Base-by-base conservation (phyloP, 2,113 vertebrate species). In the Gymnogyps californianus region DNA sequence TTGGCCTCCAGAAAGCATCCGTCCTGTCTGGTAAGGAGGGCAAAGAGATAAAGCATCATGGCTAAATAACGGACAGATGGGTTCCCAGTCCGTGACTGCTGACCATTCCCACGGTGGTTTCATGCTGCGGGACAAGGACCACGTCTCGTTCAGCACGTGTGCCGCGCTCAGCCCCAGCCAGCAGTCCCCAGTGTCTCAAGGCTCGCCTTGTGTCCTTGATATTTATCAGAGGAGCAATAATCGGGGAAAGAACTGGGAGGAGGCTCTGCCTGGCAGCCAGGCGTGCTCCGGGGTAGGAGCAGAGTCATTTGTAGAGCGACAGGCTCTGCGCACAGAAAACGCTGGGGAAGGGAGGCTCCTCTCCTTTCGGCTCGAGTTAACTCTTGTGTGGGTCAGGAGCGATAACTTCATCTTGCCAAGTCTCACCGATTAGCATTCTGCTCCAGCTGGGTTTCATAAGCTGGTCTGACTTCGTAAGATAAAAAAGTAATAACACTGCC, bases 401-500 rank as follows among this genome's bases (percentile, higher is more conserved):
- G 2, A 65, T 44, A 75, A 34, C 65, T 97, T 90, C 90, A 72
- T 65, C 96, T 92, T 92, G 93, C 95, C 95, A 87, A 85, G 90
- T 75, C 95, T 97, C 26, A 10, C 72, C 66, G 38, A 97, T 97
- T 98, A 97, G 72, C 95, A 97, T 96, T 96, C 90, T 94, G 83
- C 80, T 97, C 87, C 94, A 84, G 94, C 94, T 71, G 42, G 59
- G 67, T 96, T 98, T 97, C 93, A 91, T 93, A 97, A 97, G 92
- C 95, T 93, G 96, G 61, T 96, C 93, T 98, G 97, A 97, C 96
- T 98, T 95, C 5, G 34, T 95, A 91, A 96, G 97, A 95, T 97
- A 96, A 97, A 97, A 96, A 97, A 98, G 92, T 97, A 97, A 97
- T 97, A 97, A 97, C 94, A 64, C 62, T 93, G 64, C 89, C 94